A percentile compares a stretch with the other conserved stretches of the same genome.
Evolutionary conservation across 2,113 vertebrate genomes (phyloP).

Genomic region (Toxotes jaculatrix): DNA sequence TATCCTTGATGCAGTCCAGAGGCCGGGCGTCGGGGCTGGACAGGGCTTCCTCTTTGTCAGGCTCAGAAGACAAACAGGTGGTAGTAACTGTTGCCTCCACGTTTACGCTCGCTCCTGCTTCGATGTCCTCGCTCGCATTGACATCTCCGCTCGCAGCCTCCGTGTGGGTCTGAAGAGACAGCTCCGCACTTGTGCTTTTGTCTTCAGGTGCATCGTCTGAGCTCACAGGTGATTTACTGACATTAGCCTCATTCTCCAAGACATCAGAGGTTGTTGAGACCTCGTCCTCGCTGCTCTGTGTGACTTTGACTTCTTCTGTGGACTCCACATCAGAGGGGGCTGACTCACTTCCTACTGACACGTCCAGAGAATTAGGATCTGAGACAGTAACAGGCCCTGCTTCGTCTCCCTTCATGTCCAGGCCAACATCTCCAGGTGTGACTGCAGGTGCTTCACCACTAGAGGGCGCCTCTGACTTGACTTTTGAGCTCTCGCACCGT

Average conservation of each 20-base stretch:
- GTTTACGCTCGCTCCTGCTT: neutral
- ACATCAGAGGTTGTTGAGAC: constrained; percentile 40
- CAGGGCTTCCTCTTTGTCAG: neutral
- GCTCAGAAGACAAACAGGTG: neutral
- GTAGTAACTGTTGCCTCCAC: neutral
- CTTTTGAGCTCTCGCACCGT: neutral
- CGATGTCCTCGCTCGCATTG: accelerated
- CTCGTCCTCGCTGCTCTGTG: constrained; percentile 17
- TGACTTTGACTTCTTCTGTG: neutral
- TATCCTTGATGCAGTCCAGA: constrained; percentile 74
- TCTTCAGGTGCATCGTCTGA: constrained; percentile 3
- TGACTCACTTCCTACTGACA: constrained; percentile 32
- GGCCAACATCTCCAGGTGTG: neutral
- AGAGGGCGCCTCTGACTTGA: constrained; percentile 44
- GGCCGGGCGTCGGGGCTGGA: constrained; percentile 16
- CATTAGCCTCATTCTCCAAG: neutral
- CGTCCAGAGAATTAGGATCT: constrained; percentile 24
- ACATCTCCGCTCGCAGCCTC: neutral
- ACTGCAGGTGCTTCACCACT: constrained; percentile 30
- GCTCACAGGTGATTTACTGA: constrained; percentile 9
- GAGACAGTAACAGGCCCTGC: neutral
- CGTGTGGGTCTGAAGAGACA: neutral
- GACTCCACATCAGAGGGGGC: constrained; percentile 42
- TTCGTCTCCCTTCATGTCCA: neutral
- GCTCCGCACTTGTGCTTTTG: neutral